Conservation (phyloP, 2,888 invertebrate species). For the Neoscelio sp. region DNA sequence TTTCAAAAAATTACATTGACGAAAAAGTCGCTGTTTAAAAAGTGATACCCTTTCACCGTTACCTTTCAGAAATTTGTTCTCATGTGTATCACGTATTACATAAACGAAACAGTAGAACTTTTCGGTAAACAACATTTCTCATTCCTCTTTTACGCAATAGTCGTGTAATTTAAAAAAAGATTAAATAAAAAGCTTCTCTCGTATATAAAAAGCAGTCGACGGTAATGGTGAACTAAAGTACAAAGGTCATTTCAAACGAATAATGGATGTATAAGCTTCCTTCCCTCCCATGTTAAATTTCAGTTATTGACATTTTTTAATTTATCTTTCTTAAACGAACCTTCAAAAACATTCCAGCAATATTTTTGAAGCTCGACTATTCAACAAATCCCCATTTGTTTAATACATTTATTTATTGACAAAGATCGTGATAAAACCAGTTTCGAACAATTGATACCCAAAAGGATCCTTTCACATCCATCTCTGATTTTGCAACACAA, state of each 20-base stretch:
- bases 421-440: no score
- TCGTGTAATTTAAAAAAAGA: conserved; percentile 1
- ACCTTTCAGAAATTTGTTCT: conserved; percentile 33
- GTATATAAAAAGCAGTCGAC: neutral
- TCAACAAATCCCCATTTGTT: no score
- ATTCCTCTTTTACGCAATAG: neutral
- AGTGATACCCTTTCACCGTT: conserved; percentile 36
- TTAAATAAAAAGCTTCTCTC: neutral
- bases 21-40: conserved; percentile 47
- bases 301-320: neutral
- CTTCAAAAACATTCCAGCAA: no score
- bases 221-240: neutral
- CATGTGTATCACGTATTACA: conserved; percentile 55
- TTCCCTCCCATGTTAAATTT: neutral
- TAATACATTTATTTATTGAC: no score
- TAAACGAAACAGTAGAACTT: conserved; percentile 45
- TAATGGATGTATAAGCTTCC: neutral
- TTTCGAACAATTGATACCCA: no score
- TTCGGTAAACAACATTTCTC: conserved; percentile 38
- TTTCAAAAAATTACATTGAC: no score
- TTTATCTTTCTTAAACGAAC: no score
- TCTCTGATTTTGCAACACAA: no score
- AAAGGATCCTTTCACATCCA: no score
- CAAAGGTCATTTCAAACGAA: conserved; percentile 4
- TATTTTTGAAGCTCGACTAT: no score